A percentile compares a stretch with the other conserved stretches of the same genome.
These are phyloP conservation scores for Anhinga anhinga DNA, from an alignment of 2,113 vertebrate species.

Conservation along the genomic window DNA sequence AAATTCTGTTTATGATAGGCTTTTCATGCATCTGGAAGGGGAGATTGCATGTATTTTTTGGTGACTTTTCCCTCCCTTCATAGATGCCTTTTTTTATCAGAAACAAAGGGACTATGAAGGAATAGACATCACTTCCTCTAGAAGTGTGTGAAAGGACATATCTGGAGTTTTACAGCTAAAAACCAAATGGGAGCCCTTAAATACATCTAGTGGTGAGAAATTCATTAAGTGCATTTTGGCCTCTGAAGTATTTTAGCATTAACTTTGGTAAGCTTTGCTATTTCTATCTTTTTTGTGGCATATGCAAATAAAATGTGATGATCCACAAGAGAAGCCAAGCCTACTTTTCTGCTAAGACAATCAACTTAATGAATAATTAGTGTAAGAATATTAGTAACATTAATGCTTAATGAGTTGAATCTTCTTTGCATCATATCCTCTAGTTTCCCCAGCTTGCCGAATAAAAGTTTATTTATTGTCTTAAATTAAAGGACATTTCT, in stretches of 20 bases:
- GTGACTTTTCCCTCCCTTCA: not conserved
- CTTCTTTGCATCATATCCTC: not conserved
- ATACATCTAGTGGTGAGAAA: not conserved
- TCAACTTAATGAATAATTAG: slow-evolving; percentile 60
- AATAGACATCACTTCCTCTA: not conserved
- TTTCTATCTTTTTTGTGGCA: not conserved
- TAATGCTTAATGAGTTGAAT: slow-evolving; percentile 63
- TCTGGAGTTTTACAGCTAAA: not conserved
- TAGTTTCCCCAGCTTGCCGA: slow-evolving; percentile 57
- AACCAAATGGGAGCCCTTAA: not conserved
- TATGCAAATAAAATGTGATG: slow-evolving; percentile 9
- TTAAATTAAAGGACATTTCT: slow-evolving; percentile 54
- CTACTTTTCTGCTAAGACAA: slow-evolving; percentile 32
- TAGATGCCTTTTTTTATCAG: not conserved
- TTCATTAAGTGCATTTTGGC: not conserved
- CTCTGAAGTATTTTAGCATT: not conserved
- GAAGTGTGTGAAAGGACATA: not conserved
- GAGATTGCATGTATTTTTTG: not conserved
- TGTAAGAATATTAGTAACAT: slow-evolving; percentile 38
- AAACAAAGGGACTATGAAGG: not conserved
- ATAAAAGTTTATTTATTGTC: slow-evolving; percentile 69
- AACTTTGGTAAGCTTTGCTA: not conserved
- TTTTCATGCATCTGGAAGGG: not conserved
- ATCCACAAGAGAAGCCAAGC: slow-evolving; percentile 9
- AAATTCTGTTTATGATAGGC: not conserved